Evolutionary conservation across 2,888 invertebrate genomes (phyloP), one percentile per base, ranked within the genome.

Genomic region (Oconnorella tubifera): DNA sequence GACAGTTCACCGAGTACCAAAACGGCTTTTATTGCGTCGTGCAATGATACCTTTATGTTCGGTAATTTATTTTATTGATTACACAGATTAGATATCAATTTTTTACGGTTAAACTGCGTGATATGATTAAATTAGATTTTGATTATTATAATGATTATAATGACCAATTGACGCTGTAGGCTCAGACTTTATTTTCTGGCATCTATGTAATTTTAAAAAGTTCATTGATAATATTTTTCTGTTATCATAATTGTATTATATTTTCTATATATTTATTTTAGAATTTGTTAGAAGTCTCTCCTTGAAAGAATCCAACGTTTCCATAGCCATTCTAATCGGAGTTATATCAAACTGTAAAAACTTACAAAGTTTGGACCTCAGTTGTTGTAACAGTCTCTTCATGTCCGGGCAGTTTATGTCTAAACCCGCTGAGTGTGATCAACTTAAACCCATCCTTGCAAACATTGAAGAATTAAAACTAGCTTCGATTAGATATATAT

Each of bases 321-420:
- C 78, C 6, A 80, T 79, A 58, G 69, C 70, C 6, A 71, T 73
- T 1, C 75, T 81, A 63, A 70, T 77, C 19, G 68, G 73, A 28
- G 66, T 81, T 19, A 63, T 80, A 2, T 68, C 74, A 1, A 63
- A 72, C 14, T 80, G 80, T 65, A 72, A 69, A 6, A 86, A 86
- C 73, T 80, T 90, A 64, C 84, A 85, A 74, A 78, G 82, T 61
- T 81, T 90, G 25, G 85, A 86, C 57, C 84, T 90, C 60, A 85
- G 86, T 68, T 85, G 85, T 62, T 90, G 89, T 73, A 86, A 88
- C 73, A 88, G 88, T 64, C 83, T 89, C 27, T 87, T 90, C 68
- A 89, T 90, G 88, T 87, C 89, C 1, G 90, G 89, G 1, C 85
- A 87, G 19, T 40, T 40, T 40, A n/a, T n/a, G n/a, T n/a, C n/a